Percentiles rank a stretch among this genome's conserved stretches.
These are phyloP conservation scores for Mercenaria mercenaria DNA, from an alignment of 1,140 invertebrate species.

Conservation along the genomic window DNA sequence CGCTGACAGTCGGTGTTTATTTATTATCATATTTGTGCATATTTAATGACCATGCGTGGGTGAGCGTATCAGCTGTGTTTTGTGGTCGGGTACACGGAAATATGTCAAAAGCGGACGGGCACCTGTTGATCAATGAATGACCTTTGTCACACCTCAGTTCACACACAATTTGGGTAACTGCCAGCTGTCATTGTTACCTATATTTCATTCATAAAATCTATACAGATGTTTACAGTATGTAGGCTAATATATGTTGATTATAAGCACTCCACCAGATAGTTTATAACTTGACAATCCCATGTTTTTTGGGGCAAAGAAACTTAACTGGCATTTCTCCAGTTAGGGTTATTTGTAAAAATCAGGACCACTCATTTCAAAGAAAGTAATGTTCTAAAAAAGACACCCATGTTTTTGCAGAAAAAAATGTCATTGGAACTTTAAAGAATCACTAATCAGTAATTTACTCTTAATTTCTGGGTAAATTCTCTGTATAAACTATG, in stretches of 20 bases:
- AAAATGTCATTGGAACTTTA: too few species aligned
- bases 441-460: not conserved
- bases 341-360: not conserved
- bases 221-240: not conserved
- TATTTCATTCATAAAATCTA: slow-evolving; percentile 61
- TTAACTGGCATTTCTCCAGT: not conserved
- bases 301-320: not conserved
- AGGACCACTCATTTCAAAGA: too few species aligned
- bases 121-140: slow-evolving; percentile 53
- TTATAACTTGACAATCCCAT: slow-evolving; percentile 30
- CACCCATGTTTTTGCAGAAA: too few species aligned
- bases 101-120: slow-evolving; percentile 13
- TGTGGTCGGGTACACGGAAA: slow-evolving; percentile 50
- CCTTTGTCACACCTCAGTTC: slow-evolving; percentile 47
- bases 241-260: slow-evolving; percentile 33
- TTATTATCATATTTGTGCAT: slow-evolving; percentile 69
- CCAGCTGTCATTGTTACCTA: slow-evolving; percentile 56
- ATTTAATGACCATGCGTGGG: slow-evolving; percentile 64
- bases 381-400: too few species aligned
- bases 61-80: slow-evolving; percentile 52
- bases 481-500: too few species aligned
- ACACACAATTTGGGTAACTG: slow-evolving; percentile 51
- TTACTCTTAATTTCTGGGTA: too few species aligned
- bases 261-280: not conserved
- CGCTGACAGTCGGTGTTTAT: not conserved